Base-by-base conservation (phyloP, 2,888 invertebrate species). In the Apamea anceps region DNA sequence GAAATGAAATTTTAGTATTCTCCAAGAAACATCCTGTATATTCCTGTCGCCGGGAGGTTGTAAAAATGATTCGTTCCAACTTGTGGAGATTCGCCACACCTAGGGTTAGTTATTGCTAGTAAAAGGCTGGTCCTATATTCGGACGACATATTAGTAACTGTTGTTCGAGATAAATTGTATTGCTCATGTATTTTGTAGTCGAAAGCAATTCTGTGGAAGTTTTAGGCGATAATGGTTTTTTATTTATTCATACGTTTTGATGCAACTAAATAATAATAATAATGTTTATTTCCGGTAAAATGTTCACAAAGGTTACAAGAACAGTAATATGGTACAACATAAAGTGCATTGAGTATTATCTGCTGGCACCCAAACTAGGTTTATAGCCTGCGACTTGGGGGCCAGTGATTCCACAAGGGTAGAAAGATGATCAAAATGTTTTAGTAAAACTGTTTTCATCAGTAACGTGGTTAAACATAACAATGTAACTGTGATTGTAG, bases 1-100 rank as follows among this genome's bases (percentile, higher is more conserved):
- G 87, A 88, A 91, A 90, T 87, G 84, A 85, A 89, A 83, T 89
- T 91, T 89, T 88, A 91, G 82, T 89, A 79, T 80, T 84, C 82
- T 76, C 51, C 48, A 79, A 79, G 80, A 81, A 87, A 87, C 83
- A 86, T 87, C 88, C 89, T 82, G 85, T 75, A 72, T 79, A 63
- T 66, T 87, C 74, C 60, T 72, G 87, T 89, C 83, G 79, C 80
- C 60, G 85, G 73, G 72, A 80, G 84, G 89, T 82, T 88, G 89
- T 93, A 91, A 93, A 93, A 90, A 86, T 90, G 88, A 93, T 94
- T 93, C 91, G 94, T 91, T 91, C 89, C 92, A 90, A 91, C 90
- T 88, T 82, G 76, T 57, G 77, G 78, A 72, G 76, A 92, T 91
- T 92, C 81, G 91, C 84, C 67, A 90, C 91, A 88, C 90, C 82